Conservation (phyloP, 2,113 vertebrate genomes). For the Smithornis capensis region DNA sequence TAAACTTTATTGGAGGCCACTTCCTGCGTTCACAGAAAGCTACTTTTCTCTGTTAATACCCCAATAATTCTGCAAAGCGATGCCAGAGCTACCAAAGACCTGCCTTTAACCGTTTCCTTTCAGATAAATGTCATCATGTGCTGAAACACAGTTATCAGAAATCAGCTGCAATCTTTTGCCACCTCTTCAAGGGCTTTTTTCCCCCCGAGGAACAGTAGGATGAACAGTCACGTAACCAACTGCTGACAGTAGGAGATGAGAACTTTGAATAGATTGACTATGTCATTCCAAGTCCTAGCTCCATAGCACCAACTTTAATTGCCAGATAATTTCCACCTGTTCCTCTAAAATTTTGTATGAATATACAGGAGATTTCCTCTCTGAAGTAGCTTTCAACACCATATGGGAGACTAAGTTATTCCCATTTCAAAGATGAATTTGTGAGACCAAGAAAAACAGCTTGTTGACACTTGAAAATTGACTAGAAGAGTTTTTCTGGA, state of each 20-base stretch:
- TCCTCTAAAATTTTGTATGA: conserved; percentile 44
- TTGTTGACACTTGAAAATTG: conserved; percentile 55
- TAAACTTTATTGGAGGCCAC: conserved; percentile 32
- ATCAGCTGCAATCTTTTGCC: conserved; percentile 15
- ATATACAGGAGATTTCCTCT: conserved; percentile 49
- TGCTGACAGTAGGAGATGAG: conserved; percentile 20
- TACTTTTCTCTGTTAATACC: background rate
- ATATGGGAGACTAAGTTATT: conserved; percentile 62
- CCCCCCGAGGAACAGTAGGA: background rate
- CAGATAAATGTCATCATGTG: conserved; percentile 1
- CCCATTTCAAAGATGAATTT: conserved; percentile 52
- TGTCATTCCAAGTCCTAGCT: conserved; percentile 38
- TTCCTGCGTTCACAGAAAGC: conserved; percentile 59
- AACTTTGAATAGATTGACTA: background rate
- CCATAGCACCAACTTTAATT: conserved; percentile 46
- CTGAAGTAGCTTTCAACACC: conserved; percentile 53
- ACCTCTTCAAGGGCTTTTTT: background rate
- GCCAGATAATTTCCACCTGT: conserved; percentile 61
- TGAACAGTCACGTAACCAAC: background rate
- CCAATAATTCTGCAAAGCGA: background rate
- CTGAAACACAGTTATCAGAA: background rate
- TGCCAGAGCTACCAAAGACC: background rate
- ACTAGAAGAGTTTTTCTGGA: conserved; percentile 42
- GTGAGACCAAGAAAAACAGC: conserved; percentile 62
- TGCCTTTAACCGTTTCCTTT: conserved; percentile 57